These are phyloP conservation scores for Etheostoma spectabile DNA, from an alignment of 2,113 vertebrate species.

Conservation along the genomic window DNA sequence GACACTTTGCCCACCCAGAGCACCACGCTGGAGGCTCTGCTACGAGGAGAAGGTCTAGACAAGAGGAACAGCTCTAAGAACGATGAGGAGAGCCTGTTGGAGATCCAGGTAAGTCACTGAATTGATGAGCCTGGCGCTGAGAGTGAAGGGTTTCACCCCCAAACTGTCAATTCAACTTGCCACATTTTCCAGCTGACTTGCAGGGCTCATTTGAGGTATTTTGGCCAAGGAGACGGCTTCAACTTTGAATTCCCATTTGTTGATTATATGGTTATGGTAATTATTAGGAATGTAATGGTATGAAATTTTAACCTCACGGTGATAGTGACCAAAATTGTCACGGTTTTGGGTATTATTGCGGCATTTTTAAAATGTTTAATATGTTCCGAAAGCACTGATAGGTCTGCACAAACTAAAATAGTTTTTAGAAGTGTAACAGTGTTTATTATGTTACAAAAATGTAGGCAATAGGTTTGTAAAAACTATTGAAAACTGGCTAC, in stretches of 20 bases:
- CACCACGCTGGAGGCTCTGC: constrained; percentile 94
- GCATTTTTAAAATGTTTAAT: too few species aligned
- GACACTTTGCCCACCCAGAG: constrained; percentile 91
- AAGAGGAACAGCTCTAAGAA: constrained; percentile 89
- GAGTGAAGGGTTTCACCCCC: constrained; percentile 26
- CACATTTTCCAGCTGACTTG: constrained; percentile 61
- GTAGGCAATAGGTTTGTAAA: too few species aligned
- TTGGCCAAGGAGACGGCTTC: constrained; percentile 17
- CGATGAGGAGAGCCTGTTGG: constrained; percentile 93
- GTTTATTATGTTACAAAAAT: too few species aligned
- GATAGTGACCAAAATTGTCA: too few species aligned
- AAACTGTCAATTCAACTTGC: constrained; percentile 51
- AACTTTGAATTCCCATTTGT: not conserved
- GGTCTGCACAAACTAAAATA: too few species aligned
- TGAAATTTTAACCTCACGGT: too few species aligned
- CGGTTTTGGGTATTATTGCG: too few species aligned
- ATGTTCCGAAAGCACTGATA: too few species aligned
- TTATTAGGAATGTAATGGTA: too few species aligned
- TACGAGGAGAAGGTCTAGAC: constrained; percentile 92
- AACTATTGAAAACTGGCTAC: too few species aligned
- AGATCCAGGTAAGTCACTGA: constrained; percentile 90
- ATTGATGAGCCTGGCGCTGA: constrained; percentile 22
- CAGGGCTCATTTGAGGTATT: constrained; percentile 46
- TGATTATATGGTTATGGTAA: not conserved
- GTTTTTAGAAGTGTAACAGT: too few species aligned